These are phyloP conservation scores for Sciurus niger DNA, from an alignment of 2,113 vertebrate genomes.

Conservation along the genomic window DNA sequence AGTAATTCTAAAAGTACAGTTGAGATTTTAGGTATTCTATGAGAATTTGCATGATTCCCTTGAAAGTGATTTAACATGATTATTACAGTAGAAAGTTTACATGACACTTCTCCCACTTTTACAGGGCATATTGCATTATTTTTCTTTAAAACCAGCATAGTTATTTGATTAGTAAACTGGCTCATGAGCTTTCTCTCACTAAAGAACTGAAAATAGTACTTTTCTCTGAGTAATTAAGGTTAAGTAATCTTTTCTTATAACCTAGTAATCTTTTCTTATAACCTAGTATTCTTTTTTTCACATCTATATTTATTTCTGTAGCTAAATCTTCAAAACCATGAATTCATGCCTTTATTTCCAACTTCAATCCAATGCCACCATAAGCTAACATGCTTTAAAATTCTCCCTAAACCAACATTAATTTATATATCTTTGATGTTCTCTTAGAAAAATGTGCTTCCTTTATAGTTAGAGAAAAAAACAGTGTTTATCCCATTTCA, in stretches of 20 bases:
- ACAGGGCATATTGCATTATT: conserved; percentile 16
- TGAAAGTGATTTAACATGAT: too few species aligned
- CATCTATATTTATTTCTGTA: too few species aligned
- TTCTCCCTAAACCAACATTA: conserved; percentile 56
- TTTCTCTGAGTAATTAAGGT: conserved; percentile 51
- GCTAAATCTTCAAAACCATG: too few species aligned
- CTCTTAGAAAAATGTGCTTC: conserved; percentile 63
- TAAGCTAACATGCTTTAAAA: neutral
- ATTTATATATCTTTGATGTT: conserved; percentile 53
- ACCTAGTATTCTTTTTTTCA: neutral
- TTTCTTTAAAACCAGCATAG: conserved; percentile 59
- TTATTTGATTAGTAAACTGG: conserved; percentile 54
- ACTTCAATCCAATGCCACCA: too few species aligned
- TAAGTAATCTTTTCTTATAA: conserved; percentile 67
- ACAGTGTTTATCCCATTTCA: conserved; percentile 54
- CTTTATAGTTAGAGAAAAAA: conserved; percentile 60
- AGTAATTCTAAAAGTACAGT: conserved; percentile 49
- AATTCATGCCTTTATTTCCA: too few species aligned
- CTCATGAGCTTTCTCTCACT: neutral
- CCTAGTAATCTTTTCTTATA: conserved; percentile 26
- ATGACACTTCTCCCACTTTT: neutral
- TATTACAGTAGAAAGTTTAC: neutral
- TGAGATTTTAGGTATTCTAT: conserved; percentile 60
- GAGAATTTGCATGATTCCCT: conserved; percentile 53
- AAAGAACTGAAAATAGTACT: conserved; percentile 56